Base-by-base conservation (phyloP, 2,113 vertebrate genomes). In the Gnathonemus echidnorhynchus region DNA sequence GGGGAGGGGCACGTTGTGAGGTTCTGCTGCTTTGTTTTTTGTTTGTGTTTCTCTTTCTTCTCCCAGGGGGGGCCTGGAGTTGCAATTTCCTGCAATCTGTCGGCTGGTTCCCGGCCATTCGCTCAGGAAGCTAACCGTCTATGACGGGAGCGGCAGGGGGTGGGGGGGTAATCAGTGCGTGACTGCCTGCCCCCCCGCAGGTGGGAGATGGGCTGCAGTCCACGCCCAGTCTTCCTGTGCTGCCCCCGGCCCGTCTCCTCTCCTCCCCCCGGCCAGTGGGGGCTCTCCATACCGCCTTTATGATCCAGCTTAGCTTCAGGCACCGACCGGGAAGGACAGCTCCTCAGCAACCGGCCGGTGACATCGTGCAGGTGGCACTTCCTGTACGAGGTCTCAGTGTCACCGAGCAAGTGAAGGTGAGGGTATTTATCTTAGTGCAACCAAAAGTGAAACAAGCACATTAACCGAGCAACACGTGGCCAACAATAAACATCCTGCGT, bases 41-140 rank as follows among this genome's bases (percentile, higher is more conserved):
- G 48, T 52, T 89, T 83, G 52, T 5, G n/a, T 35, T 39, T 58
- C 50, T 42, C 21, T 21, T 17, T 95, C 96, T 86, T 95, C 94
- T 24, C 94, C 13, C 53, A 39, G 52, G 93, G 92, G 93, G 94
- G 93, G 53, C 9, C 94, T 96, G 95, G 94, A 96, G 95, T 96
- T 96, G 95, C 95, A 96, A 97, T 97, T 97, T 97, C 96, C 96
- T 96, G 94, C 96, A 96, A 96, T 96, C 96, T 96, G 95, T 94
- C 96, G 95, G 95, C 96, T 96, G 96, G 97, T 96, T 97, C 95
- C 95, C 94, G 96, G 95, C 96, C 96, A 96, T 97, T 97, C 96
- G 96, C 96, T 95, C 92, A 91, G 95, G 94, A 95, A 96, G 94
- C 94, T 96, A 97, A 96, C 96, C 96, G 95, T 94, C 95, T 97